Percentiles rank a stretch among this genome's conserved stretches.
Evolutionary conservation across 2,888 invertebrate genomes (phyloP).

Genomic region (Hydraecia micacea): DNA sequence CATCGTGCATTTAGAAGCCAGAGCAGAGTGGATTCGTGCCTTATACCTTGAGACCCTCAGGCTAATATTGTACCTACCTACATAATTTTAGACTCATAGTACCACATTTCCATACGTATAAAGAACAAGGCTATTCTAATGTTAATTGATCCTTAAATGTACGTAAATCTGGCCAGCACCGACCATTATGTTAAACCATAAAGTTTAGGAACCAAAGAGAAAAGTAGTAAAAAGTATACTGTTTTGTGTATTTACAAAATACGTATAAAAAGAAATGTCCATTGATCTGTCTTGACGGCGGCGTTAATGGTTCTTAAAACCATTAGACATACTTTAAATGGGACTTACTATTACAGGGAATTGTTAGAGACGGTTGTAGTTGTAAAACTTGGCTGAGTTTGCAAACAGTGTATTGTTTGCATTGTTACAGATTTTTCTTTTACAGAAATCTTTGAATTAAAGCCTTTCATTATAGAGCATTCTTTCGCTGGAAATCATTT

Average conservation of each 20-base stretch:
- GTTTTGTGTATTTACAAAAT: slow-evolving; percentile 52
- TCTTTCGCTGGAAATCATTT: neutral
- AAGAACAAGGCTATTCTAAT: slow-evolving; percentile 18
- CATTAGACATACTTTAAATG: slow-evolving; percentile 53
- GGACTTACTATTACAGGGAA: slow-evolving; percentile 50
- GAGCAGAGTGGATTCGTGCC: neutral
- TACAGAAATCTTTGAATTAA: neutral
- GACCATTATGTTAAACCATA: slow-evolving; percentile 23
- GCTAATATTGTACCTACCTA: slow-evolving; percentile 11
- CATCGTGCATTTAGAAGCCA: neutral
- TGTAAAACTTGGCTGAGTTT: slow-evolving; percentile 33
- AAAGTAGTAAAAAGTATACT: slow-evolving; percentile 47
- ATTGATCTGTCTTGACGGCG: slow-evolving; percentile 56
- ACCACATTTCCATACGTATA: neutral
- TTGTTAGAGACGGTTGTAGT: slow-evolving; percentile 29
- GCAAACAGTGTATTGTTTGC: slow-evolving; percentile 32
- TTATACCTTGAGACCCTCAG: slow-evolving; percentile 6
- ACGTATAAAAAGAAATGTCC: slow-evolving; percentile 49
- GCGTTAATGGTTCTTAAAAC: slow-evolving; percentile 62
- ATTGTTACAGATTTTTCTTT: slow-evolving; percentile 2
- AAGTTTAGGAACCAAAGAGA: slow-evolving; percentile 39
- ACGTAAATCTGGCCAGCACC: slow-evolving; percentile 20
- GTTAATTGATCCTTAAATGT: slow-evolving; percentile 33
- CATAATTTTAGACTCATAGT: neutral
- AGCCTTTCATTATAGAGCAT: neutral